Percentiles rank a stretch among this genome's conserved stretches.
These are phyloP conservation scores for Orthonyx spaldingii DNA, from an alignment of 2,113 vertebrate species.

Conservation along the genomic window DNA sequence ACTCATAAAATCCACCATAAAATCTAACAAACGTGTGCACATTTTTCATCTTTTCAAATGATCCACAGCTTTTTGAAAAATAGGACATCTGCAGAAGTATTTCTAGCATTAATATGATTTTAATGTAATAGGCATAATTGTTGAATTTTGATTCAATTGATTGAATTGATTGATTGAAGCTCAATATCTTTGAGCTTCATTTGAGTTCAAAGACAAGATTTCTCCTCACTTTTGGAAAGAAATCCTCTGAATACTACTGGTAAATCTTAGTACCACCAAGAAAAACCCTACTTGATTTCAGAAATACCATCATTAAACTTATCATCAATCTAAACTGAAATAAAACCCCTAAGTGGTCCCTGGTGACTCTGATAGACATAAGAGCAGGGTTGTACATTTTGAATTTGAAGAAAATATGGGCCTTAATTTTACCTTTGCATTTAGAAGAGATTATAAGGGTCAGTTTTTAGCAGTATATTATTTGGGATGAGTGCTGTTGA, in stretches of 20 bases:
- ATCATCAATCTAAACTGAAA: background rate
- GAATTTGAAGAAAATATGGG: background rate
- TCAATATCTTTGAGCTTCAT: background rate
- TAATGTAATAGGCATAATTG: background rate
- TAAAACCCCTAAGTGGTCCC: background rate
- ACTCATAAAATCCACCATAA: conserved; percentile 39
- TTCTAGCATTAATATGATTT: background rate
- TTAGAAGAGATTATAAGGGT: background rate
- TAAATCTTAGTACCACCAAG: background rate
- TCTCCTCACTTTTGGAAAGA: background rate
- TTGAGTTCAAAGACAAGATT: background rate
- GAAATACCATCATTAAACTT: background rate
- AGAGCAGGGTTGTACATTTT: background rate
- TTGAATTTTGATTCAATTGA: no score
- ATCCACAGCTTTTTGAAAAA: background rate
- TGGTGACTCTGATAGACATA: background rate
- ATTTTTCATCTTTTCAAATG: conserved; percentile 6
- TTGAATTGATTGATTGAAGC: no score
- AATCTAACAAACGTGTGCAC: background rate
- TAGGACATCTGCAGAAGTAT: background rate
- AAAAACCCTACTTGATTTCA: background rate
- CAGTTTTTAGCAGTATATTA: background rate
- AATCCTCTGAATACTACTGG: background rate
- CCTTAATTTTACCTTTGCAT: background rate
- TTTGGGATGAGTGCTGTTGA: background rate